Base-by-base conservation (phyloP, 2,113 vertebrate species). In the Acanthochromis polyacanthus region DNA sequence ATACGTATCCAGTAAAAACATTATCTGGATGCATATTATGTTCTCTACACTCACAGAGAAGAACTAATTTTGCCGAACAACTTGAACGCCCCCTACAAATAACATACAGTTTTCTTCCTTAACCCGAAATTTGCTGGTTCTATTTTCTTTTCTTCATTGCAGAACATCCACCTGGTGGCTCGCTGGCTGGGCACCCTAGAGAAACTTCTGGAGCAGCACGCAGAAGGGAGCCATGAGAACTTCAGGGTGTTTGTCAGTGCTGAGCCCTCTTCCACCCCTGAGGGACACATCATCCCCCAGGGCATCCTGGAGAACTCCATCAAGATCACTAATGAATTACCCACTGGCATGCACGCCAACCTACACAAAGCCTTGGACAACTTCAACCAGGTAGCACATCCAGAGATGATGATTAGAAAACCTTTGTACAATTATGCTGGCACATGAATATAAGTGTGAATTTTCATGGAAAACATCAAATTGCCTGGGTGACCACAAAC, bases 121-220 rank as follows among this genome's bases (percentile, higher is more conserved):
- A 52, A 65, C 20, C 14, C 60, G 65, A 0, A 12, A 1, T 38
- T 19, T 48, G 10, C 66, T 53, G 56, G 10, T 48, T 4, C 16
- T 17, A 11, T 12, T 77, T 43, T n/a, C 20, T 50, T 7, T 19
- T 56, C 5, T 46, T 87, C 20, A n/a, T 62, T 40, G 40, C 71
- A 99, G 98, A 99, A 99, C 80, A 97, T 99, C 90, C 97, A 99
- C 82, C 90, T 99, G 80, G 97, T 99, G 61, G 94, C 96, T 78
- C 96, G 96, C 83, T 99, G 98, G 97, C 93, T 99, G 51, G 80
- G 95, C 22, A 93, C 89, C 0, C 90, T 99, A 81, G 97, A 99
- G 94, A 97, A 98, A 90, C 95, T 95, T 73, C 94, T 99, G 71
- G 97, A 98, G 83, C 95, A 96, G 87, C 95, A 92, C 19, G 88